A percentile compares a stretch with the other conserved stretches of the same genome.
Evolutionary conservation across 2,113 vertebrate species (phyloP).

Genomic region (Ardeotis arabs): DNA sequence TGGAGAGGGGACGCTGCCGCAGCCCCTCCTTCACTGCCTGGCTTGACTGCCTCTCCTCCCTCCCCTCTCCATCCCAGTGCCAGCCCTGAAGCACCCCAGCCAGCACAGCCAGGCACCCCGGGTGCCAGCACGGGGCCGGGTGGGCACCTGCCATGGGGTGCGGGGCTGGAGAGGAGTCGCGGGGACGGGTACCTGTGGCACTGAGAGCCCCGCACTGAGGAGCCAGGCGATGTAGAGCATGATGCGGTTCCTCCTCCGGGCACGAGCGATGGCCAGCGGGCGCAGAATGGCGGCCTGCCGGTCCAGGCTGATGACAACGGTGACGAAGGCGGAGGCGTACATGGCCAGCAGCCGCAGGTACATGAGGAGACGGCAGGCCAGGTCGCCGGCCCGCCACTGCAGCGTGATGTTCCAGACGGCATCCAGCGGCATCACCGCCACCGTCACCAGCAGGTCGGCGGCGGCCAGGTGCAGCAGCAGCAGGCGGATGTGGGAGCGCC

Average conservation of each 20-base stretch:
- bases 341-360: constrained; percentile 87
- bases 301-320: constrained; percentile 87
- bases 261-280: constrained; percentile 80
- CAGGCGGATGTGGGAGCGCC: constrained; percentile 81
- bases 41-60: neutral
- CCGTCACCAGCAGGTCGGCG: constrained; percentile 84
- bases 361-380: constrained; percentile 85
- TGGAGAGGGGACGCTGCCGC: neutral
- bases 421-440: constrained; percentile 88
- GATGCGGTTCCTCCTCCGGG: constrained; percentile 80
- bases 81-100: neutral
- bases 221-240: constrained; percentile 82
- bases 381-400: constrained; percentile 84
- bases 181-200: constrained; percentile 78
- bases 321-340: constrained; percentile 87
- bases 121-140: neutral
- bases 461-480: constrained; percentile 84
- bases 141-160: rapidly evolving
- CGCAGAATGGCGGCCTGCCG: constrained; percentile 84
- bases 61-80: neutral
- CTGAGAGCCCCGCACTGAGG: constrained; percentile 79
- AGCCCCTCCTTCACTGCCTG: rapidly evolving
- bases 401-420: constrained; percentile 88
- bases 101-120: rapidly evolving
- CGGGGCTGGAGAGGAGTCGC: rapidly evolving